A percentile compares a stretch with the other conserved stretches of the same genome.
Conservation (phyloP, 2,888 invertebrate genomes). For the Julus scanicus region DNA sequence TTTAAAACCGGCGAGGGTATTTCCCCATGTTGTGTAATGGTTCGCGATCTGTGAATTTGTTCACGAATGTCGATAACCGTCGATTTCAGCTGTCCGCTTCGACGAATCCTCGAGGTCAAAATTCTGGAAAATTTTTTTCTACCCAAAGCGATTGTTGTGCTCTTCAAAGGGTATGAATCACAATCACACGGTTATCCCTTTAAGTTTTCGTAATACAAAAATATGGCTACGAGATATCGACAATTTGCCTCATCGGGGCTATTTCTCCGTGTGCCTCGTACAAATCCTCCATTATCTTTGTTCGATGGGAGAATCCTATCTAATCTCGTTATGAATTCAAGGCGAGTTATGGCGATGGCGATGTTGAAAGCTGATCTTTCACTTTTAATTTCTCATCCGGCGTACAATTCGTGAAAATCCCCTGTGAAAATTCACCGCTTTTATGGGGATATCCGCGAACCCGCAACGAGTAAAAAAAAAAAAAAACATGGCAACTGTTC, state of each 20-base stretch:
- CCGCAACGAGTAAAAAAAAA: not conserved
- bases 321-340: constrained; percentile 20
- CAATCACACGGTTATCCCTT: not conserved
- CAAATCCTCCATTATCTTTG: constrained; percentile 15
- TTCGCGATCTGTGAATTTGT: not conserved
- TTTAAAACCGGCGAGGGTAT: not conserved
- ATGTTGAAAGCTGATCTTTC: constrained; percentile 7
- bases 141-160: not conserved
- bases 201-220: not conserved
- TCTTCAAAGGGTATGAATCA: not conserved
- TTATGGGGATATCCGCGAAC: not conserved
- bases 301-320: not conserved
- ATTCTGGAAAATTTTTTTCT: constrained; percentile 12
- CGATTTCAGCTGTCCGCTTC: not conserved
- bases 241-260: not conserved
- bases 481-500: constrained; percentile 26
- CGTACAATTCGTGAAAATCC: not conserved
- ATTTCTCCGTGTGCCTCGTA: not conserved
- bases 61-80: not conserved
- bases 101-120: not conserved
- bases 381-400: not conserved
- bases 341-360: no score
- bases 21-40: not conserved
- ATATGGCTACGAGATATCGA: constrained; percentile 16
- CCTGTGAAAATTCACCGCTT: not conserved